Percentiles rank a stretch among this genome's conserved stretches.
Conservation (phyloP, 2,113 vertebrate species). For the Datnioides undecimradiatus region DNA sequence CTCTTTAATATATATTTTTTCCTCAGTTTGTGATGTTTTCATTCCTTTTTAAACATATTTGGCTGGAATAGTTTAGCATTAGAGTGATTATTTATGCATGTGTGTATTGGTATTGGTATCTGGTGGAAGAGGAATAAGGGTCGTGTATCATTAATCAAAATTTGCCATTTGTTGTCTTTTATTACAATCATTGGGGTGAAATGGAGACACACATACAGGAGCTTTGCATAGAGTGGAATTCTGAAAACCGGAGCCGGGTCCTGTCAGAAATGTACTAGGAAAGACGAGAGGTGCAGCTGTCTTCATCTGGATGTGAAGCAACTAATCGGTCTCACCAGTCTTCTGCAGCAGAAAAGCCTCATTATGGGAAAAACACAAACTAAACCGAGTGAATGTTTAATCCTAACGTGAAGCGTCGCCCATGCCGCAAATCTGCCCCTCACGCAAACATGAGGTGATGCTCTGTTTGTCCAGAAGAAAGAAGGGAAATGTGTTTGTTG, state of each 20-base stretch:
- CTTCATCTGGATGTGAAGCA: slow-evolving; percentile 42
- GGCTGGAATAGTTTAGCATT: neutral
- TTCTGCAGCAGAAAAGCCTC: slow-evolving; percentile 61
- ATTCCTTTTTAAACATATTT: neutral
- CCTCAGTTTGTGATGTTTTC: neutral
- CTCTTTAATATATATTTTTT: neutral
- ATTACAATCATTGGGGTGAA: slow-evolving; percentile 82
- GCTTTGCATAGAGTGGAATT: slow-evolving; percentile 84
- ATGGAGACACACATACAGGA: slow-evolving; percentile 79
- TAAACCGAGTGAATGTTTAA: slow-evolving; percentile 29
- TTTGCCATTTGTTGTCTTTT: slow-evolving; percentile 77
- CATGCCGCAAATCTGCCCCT: slow-evolving; percentile 57
- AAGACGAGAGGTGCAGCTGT: slow-evolving; percentile 40
- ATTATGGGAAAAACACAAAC: slow-evolving; percentile 35
- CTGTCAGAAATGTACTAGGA: slow-evolving; percentile 58
- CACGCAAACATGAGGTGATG: slow-evolving; percentile 51
- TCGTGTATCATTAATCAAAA: slow-evolving; percentile 59
- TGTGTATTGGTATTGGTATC: too few species aligned
- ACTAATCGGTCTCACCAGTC: slow-evolving; percentile 35
- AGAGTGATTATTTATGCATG: too few species aligned
- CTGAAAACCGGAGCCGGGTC: slow-evolving; percentile 71
- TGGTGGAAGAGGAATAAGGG: slow-evolving; percentile 32
- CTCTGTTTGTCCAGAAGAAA: slow-evolving; percentile 45
- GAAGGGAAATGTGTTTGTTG: slow-evolving; percentile 49
- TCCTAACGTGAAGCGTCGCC: slow-evolving; percentile 45